Base-by-base conservation (phyloP, 2,797 vertebrate genomes). In the Mormyrops boulengeri region DNA sequence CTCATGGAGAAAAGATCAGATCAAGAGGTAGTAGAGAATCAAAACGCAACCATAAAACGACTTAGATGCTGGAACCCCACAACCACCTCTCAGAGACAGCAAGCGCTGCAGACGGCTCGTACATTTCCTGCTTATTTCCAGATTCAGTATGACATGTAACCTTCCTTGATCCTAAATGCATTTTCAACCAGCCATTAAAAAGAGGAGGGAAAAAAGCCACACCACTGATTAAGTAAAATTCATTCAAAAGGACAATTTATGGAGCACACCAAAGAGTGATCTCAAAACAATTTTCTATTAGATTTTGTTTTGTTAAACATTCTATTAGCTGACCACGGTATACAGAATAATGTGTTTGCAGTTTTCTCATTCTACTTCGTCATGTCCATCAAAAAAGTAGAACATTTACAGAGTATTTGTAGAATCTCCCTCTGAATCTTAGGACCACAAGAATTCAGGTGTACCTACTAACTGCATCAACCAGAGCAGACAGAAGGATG, bases 1-100 rank as follows among this genome's bases (percentile, higher is more conserved):
- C 82, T 85, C 82, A 85, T 49, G 82, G 47, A 85, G 47, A 85
- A 26, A 52, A 85, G 84, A 26, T 44, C 84, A 85, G 84, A 52
- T 85, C 44, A 85, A 22, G 84, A 85, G 84, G 84, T 85, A 85
- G 84, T 52, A 85, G 49, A 85, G 47, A 30, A 52, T 85, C 84
- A 53, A 85, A 85, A 85, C n/a, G 14, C 82, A 85, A 85, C n/a
- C 44, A 50, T 26, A 77, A 52, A 53, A 50, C 80, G 50, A 49
- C n/a, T 12, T 0, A 85, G n/a, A 30, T 85, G 19, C 22, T 85
- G 84, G 49, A 85, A 49, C 8, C 82, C 22, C 44, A 49, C 84
- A 26, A 14, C 11, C 84, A 52, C 49, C 49, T 47, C 41, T 9
- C 47, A 47, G 11, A 52, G 47, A 50, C 1, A 30, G 49, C 0